Base-by-base conservation (phyloP, 2,113 vertebrate genomes). In the Oxygymnocypris stewartii region DNA sequence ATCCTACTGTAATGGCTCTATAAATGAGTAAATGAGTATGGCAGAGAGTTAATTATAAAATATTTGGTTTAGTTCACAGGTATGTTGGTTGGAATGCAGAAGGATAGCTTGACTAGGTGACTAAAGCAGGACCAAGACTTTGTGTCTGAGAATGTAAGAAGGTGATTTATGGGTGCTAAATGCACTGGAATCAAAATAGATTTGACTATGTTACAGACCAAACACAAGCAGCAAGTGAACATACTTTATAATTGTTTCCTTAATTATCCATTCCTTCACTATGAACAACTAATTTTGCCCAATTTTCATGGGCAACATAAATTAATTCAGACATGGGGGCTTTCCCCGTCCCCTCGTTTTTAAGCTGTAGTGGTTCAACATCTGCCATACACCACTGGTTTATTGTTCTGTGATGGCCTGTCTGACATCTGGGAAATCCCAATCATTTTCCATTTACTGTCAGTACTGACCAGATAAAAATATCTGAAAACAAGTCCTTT, bases 1-100 rank as follows among this genome's bases (percentile, higher is more conserved):
- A 82, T 87, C 86, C 89, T 89, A 76, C 63, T 74, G 75, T 82
- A 90, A 84, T 85, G 54, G 75, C 79, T 88, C 11, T 75, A 80
- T 85, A 82, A 88, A n/a, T n/a, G n/a, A n/a, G n/a, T n/a, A n/a
- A n/a, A n/a, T n/a, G n/a, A n/a, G 7, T 18, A 71, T 4, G 4
- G 35, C 18, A 73, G 18, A 73, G 37, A 73, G 57, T 23, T 6
- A 11, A 40, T 42, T 42, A 28, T 73, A 40, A 73, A 73, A 23
- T 10, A 75, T 47, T 42, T 75, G 14, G 73, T 75, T 75, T 25
- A 3, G 23, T 75, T 75, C 6, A 2, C n/a, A 74, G 23, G 40
- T 74, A n/a, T 47, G 42, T 25, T 47, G 42, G 25, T 76, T 47
- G 74, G 37, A 74, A 74, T 76, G 42, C 5, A 76, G n/a, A 47